Percentiles rank a stretch among this genome's conserved stretches.
Conservation (phyloP, 1,140 invertebrate species). For the Glossosoma conforme region DNA sequence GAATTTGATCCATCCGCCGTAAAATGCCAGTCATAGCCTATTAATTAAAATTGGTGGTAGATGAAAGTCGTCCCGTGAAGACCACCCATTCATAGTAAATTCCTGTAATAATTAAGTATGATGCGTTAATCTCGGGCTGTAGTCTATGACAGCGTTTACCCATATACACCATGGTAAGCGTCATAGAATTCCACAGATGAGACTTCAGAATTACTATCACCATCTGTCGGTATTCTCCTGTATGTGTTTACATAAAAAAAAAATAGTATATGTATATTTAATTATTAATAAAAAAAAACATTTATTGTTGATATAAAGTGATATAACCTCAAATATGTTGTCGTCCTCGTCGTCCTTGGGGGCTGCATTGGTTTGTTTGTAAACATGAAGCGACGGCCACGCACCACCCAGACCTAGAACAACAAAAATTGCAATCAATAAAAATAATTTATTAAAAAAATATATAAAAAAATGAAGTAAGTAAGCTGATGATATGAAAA, state of each 20-base stretch:
- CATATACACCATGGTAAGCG: too few relatives aligned
- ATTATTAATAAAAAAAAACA: background rate
- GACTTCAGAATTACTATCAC: background rate
- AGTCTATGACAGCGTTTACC: too few relatives aligned
- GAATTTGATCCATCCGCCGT: too few relatives aligned
- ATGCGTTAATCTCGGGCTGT: too few relatives aligned
- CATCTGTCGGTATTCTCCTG: background rate
- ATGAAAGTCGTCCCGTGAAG: too few relatives aligned
- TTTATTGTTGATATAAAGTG: conserved; percentile 1
- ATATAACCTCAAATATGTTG: conserved; percentile 46
- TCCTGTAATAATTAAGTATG: too few relatives aligned
- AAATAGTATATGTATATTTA: too few relatives aligned
- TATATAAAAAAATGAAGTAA: conserved; percentile 10
- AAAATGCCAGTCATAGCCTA: too few relatives aligned
- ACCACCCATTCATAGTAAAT: too few relatives aligned
- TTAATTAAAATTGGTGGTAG: too few relatives aligned
- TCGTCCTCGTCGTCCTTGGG: conserved; percentile 44
- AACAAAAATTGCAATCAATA: background rate
- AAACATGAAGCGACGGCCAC: conserved; percentile 45
- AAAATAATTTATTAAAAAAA: conserved; percentile 7
- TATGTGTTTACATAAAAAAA: background rate
- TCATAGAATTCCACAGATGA: too few relatives aligned
- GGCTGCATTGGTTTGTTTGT: conserved; percentile 42
- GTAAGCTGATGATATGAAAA: too few relatives aligned
- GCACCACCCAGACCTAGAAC: conserved; percentile 52